Evolutionary conservation across 2,113 vertebrate genomes (phyloP), one percentile per base, ranked within the genome.

Genomic region (Callorhinus ursinus): DNA sequence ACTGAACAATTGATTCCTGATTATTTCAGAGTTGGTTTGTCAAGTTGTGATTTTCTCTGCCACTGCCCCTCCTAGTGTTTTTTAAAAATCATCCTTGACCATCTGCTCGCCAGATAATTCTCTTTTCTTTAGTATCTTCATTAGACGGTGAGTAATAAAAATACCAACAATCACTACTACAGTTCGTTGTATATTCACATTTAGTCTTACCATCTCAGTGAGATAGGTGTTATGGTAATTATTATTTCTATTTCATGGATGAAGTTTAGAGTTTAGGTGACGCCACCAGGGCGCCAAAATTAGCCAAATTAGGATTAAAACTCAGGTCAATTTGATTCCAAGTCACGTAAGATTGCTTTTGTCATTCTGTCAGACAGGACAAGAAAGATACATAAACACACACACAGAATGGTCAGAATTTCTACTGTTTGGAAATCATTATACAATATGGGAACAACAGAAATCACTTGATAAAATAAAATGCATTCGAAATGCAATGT

Each of bases 401-500:
- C 74, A 80, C 18, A 53, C 0, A 49, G 36, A 65, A 18, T 39
- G 13, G 39, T 88, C 42, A 95, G 31, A 39, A 92, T 93, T 69
- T 96, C 49, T 94, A 71, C 33, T 67, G 6, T 22, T 86, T 24
- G 18, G 26, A 18, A 94, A 91, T 95, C 76, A 63, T 39, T 53
- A 63, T 53, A 93, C 80, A 93, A 95, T 72, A 76, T 51, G 9
- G 36, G 31, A 74, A 82, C 8, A 92, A 61, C 16, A 80, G 42
- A 95, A 83, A 97, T 39, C 42, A 46, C n/a, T 67, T 55, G 6
- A 91, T 72, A 92, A 94, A 94, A 95, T 94, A 72, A 94, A 95
- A 89, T 28, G 2, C 59, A 86, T 72, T 72, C 5, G 61, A 72
- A 82, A 49, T 55, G 57, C 63, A 95, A 36, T 24, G 26, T 53